A percentile compares a stretch with the other conserved stretches of the same genome.
Conservation (phyloP, 2,113 vertebrate species). For the Catharus bicknelli region DNA sequence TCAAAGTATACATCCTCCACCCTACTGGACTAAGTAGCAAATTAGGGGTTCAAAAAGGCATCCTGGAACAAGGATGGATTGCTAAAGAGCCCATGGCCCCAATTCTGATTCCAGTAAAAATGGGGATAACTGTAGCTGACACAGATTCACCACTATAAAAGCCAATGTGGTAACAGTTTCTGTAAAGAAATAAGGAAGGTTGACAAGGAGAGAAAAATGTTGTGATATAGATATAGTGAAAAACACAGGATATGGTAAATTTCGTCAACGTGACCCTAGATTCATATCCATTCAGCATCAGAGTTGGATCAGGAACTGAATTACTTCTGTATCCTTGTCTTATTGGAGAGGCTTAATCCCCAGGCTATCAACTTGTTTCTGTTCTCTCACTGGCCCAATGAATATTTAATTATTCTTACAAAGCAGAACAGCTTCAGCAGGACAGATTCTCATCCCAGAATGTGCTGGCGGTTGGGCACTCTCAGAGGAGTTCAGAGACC, state of each 20-base stretch:
- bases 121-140: background rate
- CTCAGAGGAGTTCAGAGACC: slow-evolving; percentile 67
- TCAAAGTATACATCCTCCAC: background rate
- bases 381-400: slow-evolving; percentile 70
- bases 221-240: background rate
- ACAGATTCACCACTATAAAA: background rate
- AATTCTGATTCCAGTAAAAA: background rate
- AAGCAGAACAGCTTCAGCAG: slow-evolving; percentile 69
- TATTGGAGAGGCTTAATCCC: slow-evolving; percentile 63
- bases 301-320: slow-evolving; percentile 44
- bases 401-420: slow-evolving; percentile 73
- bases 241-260: background rate
- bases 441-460: slow-evolving; percentile 67
- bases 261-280: background rate
- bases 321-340: slow-evolving; percentile 38
- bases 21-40: background rate
- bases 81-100: background rate
- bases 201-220: background rate
- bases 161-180: background rate
- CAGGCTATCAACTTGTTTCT: slow-evolving; percentile 70
- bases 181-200: background rate
- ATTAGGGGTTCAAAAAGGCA: background rate
- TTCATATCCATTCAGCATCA: slow-evolving; percentile 3
- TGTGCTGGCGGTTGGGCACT: slow-evolving; percentile 53
- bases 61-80: background rate